A percentile compares a stretch with the other conserved stretches of the same genome.
These are phyloP conservation scores for Dendrolimus pini DNA, from an alignment of 2,888 invertebrate genomes.

Conservation along the genomic window DNA sequence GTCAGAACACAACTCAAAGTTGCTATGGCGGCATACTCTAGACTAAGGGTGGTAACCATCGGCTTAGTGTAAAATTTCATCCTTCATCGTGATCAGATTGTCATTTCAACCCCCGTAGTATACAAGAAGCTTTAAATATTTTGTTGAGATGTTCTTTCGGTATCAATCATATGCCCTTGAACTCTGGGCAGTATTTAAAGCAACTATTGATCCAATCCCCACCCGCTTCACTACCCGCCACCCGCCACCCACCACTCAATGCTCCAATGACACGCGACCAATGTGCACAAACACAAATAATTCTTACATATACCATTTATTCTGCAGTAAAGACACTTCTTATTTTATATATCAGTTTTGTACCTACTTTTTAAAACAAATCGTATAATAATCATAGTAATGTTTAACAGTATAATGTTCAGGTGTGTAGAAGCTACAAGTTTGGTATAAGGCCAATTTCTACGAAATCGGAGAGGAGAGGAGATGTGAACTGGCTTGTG, in stretches of 20 bases:
- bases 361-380: too few relatives aligned
- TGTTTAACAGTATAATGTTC: too few relatives aligned
- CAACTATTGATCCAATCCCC: background rate
- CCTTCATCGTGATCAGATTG: too few relatives aligned
- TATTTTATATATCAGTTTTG: background rate
- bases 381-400: too few relatives aligned
- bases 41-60: too few relatives aligned
- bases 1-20: too few relatives aligned
- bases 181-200: background rate
- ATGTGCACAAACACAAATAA: constrained; percentile 16
- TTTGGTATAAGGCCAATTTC: too few relatives aligned
- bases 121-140: background rate
- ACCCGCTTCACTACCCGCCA: background rate
- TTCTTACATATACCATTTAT: background rate
- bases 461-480: too few relatives aligned
- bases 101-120: background rate
- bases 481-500: too few relatives aligned
- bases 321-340: background rate
- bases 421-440: too few relatives aligned
- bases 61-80: too few relatives aligned
- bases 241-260: constrained; percentile 10
- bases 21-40: too few relatives aligned
- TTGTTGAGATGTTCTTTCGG: background rate
- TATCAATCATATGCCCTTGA: background rate
- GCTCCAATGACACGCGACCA: constrained; percentile 17